Percentiles rank a stretch among this genome's conserved stretches.
Conservation (phyloP, 2,797 vertebrate genomes). For the Numenius phaeopus region DNA sequence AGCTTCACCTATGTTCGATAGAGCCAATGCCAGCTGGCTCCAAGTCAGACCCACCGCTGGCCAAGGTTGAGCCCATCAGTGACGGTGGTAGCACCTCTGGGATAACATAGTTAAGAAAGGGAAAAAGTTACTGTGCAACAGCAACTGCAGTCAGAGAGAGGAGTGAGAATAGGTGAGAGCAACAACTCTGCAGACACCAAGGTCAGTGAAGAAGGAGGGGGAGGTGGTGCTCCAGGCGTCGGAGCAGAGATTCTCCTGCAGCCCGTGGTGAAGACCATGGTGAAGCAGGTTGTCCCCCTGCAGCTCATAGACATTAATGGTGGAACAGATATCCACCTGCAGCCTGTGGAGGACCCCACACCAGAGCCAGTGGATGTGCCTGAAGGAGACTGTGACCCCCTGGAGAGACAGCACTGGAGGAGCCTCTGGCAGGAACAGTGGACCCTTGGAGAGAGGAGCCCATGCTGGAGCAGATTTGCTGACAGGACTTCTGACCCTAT, state of each 20-base stretch:
- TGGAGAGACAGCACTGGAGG: background rate
- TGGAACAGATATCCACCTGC: background rate
- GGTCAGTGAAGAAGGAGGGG: background rate
- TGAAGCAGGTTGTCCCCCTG: background rate
- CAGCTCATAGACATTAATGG: background rate
- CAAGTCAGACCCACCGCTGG: background rate
- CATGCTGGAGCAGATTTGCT: too few relatives aligned
- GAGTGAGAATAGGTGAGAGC: background rate
- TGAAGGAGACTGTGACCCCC: background rate
- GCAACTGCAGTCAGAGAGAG: background rate
- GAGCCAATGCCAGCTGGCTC: background rate
- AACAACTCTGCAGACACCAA: background rate
- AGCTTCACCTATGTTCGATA: background rate
- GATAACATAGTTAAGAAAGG: background rate
- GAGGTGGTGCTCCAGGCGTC: background rate
- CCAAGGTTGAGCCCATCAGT: background rate
- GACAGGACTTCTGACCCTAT: too few relatives aligned
- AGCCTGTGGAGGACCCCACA: background rate
- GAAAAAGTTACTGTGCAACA: background rate
- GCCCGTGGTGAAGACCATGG: background rate
- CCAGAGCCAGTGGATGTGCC: background rate
- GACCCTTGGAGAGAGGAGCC: background rate
- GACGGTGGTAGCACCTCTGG: background rate
- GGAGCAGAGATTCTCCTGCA: background rate
- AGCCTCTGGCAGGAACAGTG: background rate